Evolutionary conservation across 2,797 vertebrate species (phyloP).

Genomic region (Phrynocephalus vlangalii): DNA sequence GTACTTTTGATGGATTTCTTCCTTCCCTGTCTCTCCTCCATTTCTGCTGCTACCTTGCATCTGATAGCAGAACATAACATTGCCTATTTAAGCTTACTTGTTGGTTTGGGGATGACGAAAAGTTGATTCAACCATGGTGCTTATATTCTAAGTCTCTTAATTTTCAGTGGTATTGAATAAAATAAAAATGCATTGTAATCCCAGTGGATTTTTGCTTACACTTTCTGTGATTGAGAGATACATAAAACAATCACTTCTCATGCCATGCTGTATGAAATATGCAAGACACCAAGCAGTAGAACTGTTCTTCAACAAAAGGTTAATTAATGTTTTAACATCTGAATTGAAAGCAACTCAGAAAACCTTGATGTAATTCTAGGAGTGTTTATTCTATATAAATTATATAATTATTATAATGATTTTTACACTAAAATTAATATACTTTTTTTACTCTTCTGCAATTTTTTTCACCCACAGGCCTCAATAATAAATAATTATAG

Average conservation of each 20-base stretch:
- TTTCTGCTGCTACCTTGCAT: not conserved
- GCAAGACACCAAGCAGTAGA: not conserved
- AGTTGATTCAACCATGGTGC: not conserved
- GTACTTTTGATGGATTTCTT: not conserved
- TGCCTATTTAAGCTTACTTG: not conserved
- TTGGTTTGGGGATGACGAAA: not conserved
- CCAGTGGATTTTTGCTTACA: not conserved
- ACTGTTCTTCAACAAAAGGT: slow-evolving; percentile 20
- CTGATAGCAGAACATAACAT: not conserved
- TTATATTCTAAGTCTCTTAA: not conserved
- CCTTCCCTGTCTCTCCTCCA: not conserved
- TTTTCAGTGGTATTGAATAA: not conserved
- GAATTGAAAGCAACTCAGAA: slow-evolving; percentile 9
- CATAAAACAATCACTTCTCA: not conserved
- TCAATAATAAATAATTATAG: slow-evolving; percentile 36
- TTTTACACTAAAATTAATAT: not conserved
- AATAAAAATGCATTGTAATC: not conserved
- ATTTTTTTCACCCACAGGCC: not conserved
- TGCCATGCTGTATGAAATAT: not conserved
- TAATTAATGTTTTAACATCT: slow-evolving; percentile 7
- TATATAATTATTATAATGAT: slow-evolving; percentile 15
- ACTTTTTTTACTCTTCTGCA: not conserved
- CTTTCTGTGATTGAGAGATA: not conserved
- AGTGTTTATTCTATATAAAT: not conserved
- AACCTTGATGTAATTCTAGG: not conserved